These are phyloP conservation scores for Musca vetustissima DNA, from an alignment of 1,140 invertebrate species.

Conservation along the genomic window DNA sequence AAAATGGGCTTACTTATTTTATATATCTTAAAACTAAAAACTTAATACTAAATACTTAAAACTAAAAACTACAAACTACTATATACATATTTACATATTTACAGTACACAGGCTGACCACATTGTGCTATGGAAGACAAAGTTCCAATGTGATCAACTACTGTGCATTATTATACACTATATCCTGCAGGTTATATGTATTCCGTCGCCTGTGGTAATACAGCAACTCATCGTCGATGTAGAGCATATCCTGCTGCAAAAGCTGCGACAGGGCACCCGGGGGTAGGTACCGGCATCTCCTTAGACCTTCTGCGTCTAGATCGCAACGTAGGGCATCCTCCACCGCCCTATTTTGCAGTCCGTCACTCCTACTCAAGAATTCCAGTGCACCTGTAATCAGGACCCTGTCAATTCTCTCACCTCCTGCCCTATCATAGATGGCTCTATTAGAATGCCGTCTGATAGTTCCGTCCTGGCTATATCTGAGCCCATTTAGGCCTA, in stretches of 20 bases:
- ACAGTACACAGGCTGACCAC: no score
- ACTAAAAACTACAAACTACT: no score
- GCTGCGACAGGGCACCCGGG: background rate
- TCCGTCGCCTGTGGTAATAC: background rate
- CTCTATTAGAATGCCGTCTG: background rate
- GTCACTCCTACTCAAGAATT: background rate
- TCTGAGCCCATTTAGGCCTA: background rate
- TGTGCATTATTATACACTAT: background rate
- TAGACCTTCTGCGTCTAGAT: background rate
- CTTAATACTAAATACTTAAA: no score
- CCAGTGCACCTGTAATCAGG: background rate
- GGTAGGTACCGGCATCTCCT: background rate
- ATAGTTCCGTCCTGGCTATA: background rate
- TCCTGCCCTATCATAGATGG: background rate
- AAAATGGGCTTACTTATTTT: no score
- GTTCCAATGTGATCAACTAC: no score
- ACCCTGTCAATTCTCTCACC: background rate
- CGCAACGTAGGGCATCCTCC: background rate
- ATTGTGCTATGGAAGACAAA: no score
- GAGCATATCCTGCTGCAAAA: no score
- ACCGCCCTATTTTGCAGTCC: background rate
- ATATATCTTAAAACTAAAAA: no score
- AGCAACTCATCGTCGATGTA: background rate
- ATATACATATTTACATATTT: no score
- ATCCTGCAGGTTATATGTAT: background rate